These are phyloP conservation scores for Gastrophysa polygoni DNA, from an alignment of 2,888 invertebrate genomes.

Conservation along the genomic window DNA sequence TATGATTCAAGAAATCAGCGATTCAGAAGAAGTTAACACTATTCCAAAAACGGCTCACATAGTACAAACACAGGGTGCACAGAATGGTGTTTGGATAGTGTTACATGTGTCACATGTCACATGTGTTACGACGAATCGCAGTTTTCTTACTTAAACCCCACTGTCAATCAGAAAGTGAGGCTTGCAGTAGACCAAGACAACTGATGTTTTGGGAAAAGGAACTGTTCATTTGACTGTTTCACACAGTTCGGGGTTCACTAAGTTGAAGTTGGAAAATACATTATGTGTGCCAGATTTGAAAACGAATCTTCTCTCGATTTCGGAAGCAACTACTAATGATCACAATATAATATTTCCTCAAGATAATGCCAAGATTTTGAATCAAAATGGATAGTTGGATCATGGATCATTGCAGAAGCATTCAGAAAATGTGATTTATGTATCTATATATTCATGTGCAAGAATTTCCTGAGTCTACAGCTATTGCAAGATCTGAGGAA, in stretches of 20 bases:
- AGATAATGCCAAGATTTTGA: neutral
- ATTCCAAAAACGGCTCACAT: neutral
- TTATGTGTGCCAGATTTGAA: neutral
- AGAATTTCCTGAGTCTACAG: neutral
- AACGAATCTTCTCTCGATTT: slow-evolving; percentile 5
- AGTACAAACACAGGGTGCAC: no score
- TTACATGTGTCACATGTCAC: neutral
- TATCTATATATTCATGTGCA: no score
- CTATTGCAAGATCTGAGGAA: neutral
- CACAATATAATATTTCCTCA: neutral
- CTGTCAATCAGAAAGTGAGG: neutral
- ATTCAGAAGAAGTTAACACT: neutral
- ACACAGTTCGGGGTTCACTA: neutral
- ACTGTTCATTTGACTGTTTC: neutral
- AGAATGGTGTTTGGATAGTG: slow-evolving; percentile 1
- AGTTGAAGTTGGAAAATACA: neutral
- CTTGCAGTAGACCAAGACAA: neutral
- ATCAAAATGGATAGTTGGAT: neutral
- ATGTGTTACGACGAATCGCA: slow-evolving; percentile 5
- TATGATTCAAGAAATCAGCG: neutral
- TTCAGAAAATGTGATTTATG: neutral
- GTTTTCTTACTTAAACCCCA: neutral
- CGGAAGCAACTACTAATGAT: neutral
- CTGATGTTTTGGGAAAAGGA: slow-evolving; percentile 1
- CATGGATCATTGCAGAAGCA: neutral